Conservation (phyloP, 2,113 vertebrate species). For the Rhabdomys dilectus region DNA sequence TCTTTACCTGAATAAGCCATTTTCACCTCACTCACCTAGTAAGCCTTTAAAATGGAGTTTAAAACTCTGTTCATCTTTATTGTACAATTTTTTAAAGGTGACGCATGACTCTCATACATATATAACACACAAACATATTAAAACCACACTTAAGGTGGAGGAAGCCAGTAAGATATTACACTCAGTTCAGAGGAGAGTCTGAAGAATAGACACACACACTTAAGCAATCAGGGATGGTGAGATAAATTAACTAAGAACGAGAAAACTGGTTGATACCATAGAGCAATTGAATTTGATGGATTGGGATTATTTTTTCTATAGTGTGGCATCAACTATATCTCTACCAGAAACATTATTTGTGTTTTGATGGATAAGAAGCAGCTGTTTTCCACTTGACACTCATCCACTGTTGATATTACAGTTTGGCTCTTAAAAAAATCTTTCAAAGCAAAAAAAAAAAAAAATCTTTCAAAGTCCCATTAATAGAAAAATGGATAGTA, state of each 20-base stretch:
- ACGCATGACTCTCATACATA: neutral
- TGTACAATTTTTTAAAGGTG: slow-evolving; percentile 7
- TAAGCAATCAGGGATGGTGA: neutral
- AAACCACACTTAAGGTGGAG: neutral
- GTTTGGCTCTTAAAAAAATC: neutral
- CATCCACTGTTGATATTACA: neutral
- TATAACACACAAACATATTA: neutral
- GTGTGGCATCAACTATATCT: neutral
- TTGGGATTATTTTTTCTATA: neutral
- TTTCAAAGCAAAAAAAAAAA: neutral
- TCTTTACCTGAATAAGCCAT: neutral
- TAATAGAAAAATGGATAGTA: neutral
- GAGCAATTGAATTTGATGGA: neutral
- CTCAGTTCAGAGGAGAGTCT: neutral
- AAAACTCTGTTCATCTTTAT: neutral
- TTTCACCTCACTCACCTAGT: neutral
- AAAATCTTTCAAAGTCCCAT: neutral
- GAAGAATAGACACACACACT: neutral
- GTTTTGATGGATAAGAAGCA: slow-evolving; percentile 9
- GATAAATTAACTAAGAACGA: neutral
- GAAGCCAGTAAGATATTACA: neutral
- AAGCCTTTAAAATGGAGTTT: neutral
- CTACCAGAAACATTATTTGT: neutral
- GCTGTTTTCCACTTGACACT: neutral
- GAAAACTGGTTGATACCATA: slow-evolving; percentile 2